These are phyloP conservation scores for Choloepus hoffmanni DNA, from an alignment of 2,113 vertebrate species.

Conservation along the genomic window DNA sequence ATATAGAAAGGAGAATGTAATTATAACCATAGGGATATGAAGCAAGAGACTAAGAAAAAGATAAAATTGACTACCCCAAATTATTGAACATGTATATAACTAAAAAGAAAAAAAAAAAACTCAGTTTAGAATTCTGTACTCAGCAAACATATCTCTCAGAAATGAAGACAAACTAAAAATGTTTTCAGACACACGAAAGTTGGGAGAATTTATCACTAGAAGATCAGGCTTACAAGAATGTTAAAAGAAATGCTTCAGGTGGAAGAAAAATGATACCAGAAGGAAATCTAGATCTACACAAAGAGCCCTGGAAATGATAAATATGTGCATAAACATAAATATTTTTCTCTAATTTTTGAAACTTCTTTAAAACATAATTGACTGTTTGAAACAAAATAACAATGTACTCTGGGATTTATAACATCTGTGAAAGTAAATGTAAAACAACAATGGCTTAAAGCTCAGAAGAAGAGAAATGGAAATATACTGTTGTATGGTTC, in stretches of 20 bases:
- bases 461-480: not conserved
- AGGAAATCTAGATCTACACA: not conserved
- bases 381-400: not conserved
- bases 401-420: not conserved
- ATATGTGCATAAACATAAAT: not conserved
- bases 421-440: not conserved
- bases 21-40: not conserved
- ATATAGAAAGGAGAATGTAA: not conserved
- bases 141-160: not conserved
- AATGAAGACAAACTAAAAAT: not conserved
- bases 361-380: not conserved
- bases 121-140: not conserved
- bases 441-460: not conserved
- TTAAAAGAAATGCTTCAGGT: not conserved
- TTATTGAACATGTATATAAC: not conserved
- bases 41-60: not conserved
- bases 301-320: not conserved
- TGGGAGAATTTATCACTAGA: not conserved
- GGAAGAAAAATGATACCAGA: not conserved
- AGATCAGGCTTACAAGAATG: not conserved
- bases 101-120: not conserved
- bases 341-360: not conserved
- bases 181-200: not conserved
- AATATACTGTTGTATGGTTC: not conserved
- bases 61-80: not conserved